A percentile compares a stretch with the other conserved stretches of the same genome.
These are phyloP conservation scores for Asbolus verrucosus DNA, from an alignment of 1,140 invertebrate genomes.

Conservation along the genomic window DNA sequence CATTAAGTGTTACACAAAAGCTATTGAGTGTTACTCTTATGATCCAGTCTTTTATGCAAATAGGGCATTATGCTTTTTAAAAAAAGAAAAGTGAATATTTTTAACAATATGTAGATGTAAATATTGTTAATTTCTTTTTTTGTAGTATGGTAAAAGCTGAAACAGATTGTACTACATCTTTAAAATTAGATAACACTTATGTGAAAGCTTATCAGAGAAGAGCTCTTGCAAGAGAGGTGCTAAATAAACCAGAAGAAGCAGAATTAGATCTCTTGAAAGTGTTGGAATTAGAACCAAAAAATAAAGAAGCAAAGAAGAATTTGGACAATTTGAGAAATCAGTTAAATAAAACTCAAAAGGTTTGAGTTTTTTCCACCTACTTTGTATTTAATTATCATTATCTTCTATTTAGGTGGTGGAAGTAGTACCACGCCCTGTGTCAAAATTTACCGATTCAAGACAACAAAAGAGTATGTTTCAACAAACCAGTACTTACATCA, in stretches of 20 bases:
- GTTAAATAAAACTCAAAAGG: conserved; percentile 65
- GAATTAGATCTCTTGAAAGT: conserved; percentile 75
- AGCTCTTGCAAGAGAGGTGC: conserved; percentile 74
- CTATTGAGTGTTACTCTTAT: conserved; percentile 80
- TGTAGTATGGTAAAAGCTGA: conserved; percentile 82
- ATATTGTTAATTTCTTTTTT: conserved; percentile 57
- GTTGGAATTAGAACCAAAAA: conserved; percentile 78
- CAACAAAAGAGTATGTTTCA: too few species aligned
- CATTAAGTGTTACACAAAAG: conserved; percentile 82
- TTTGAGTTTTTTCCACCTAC: conserved; percentile 26
- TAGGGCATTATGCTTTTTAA: conserved; percentile 88
- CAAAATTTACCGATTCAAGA: conserved; percentile 59
- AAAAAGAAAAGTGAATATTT: conserved; percentile 79
- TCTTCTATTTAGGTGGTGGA: conserved; percentile 11
- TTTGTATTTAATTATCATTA: background rate
- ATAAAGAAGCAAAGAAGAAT: conserved; percentile 72
- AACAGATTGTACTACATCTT: conserved; percentile 78
- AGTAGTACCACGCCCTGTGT: conserved; percentile 55
- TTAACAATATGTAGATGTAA: background rate
- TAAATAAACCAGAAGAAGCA: conserved; percentile 74
- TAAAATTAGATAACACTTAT: conserved; percentile 80
- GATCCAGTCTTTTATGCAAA: conserved; percentile 90
- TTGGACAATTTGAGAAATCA: conserved; percentile 70
- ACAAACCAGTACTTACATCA: too few species aligned
- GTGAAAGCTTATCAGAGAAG: conserved; percentile 84